A percentile compares a stretch with the other conserved stretches of the same genome.
These are phyloP conservation scores for Nebria salina DNA, from an alignment of 2,888 invertebrate genomes.

Conservation along the genomic window DNA sequence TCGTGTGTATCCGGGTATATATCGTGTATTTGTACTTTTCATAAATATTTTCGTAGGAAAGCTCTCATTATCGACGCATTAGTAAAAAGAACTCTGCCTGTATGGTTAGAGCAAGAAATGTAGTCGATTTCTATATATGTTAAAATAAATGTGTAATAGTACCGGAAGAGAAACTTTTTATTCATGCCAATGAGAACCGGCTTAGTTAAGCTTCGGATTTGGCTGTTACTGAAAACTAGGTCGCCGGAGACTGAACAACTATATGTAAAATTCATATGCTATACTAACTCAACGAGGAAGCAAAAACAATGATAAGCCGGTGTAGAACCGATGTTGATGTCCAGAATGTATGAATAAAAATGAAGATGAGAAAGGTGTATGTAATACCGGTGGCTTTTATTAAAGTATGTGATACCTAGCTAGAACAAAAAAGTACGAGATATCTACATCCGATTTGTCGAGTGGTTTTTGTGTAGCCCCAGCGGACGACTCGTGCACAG, in stretches of 20 bases:
- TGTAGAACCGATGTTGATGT: neutral
- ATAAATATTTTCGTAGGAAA: too few species aligned
- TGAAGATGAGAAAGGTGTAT: neutral
- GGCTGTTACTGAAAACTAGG: neutral
- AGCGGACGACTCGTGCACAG: neutral
- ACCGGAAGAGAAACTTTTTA: neutral
- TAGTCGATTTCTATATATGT: too few species aligned
- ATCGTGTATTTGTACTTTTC: too few species aligned
- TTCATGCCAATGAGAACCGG: neutral
- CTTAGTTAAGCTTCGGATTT: neutral
- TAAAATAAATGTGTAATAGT: neutral
- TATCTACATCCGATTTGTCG: conserved; percentile 16
- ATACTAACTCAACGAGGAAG: neutral
- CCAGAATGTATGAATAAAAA: neutral
- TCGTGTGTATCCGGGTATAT: too few species aligned
- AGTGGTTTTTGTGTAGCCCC: conserved; percentile 12
- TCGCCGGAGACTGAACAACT: neutral
- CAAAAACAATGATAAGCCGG: neutral
- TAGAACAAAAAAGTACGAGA: neutral
- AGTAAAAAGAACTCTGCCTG: too few species aligned
- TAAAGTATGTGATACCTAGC: neutral
- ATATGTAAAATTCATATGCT: neutral
- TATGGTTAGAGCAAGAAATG: too few species aligned
- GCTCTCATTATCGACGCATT: too few species aligned
- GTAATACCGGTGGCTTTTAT: conserved; percentile 3